phyloP scores from a whole-genome alignment of 2,797 vertebrate genomes.

The Lateolabrax maculatus region DNA sequence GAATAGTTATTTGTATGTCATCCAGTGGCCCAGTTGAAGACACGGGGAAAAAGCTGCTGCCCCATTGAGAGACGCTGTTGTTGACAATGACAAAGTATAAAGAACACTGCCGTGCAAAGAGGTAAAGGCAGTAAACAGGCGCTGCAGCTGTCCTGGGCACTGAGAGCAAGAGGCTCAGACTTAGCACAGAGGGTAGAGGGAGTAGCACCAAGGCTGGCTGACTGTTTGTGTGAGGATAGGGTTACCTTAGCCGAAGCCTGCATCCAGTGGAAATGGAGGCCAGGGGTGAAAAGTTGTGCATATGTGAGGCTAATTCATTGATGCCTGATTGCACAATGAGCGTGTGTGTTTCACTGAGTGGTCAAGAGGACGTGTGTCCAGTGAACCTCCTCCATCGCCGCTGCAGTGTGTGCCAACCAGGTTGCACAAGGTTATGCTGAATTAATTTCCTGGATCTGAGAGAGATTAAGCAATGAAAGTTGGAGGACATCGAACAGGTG shows the following conservation, averaged over 20 bases:
- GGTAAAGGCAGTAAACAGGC: constrained; percentile 50
- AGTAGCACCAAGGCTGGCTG: constrained; percentile 35
- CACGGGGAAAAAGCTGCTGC: neutral
- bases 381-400: neutral
- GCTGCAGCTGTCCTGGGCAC: constrained; percentile 73
- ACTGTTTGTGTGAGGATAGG: constrained; percentile 65
- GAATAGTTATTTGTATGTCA: constrained; percentile 20
- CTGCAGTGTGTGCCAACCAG: constrained; percentile 4
- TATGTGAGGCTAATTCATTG: constrained; percentile 56
- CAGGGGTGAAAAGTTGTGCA: constrained; percentile 54
- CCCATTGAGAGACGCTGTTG: constrained; percentile 5
- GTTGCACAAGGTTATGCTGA: constrained; percentile 54
- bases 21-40: constrained; percentile 6
- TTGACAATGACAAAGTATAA: constrained; percentile 60
- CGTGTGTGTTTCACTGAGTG: constrained; percentile 12
- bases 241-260: constrained; percentile 67
- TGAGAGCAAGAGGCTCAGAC: constrained; percentile 32
- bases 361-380: neutral
- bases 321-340: constrained; percentile 71
- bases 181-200: constrained; percentile 43
- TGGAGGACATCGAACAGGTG: constrained; percentile 66
- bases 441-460: constrained; percentile 62
- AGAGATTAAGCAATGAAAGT: constrained; percentile 73
- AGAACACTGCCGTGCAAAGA: constrained; percentile 48
- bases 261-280: constrained; percentile 62